A percentile compares a stretch with the other conserved stretches of the same genome.
phyloP scores from a whole-genome alignment of 2,113 vertebrate genomes.

The Maccullochella peelii region DNA sequence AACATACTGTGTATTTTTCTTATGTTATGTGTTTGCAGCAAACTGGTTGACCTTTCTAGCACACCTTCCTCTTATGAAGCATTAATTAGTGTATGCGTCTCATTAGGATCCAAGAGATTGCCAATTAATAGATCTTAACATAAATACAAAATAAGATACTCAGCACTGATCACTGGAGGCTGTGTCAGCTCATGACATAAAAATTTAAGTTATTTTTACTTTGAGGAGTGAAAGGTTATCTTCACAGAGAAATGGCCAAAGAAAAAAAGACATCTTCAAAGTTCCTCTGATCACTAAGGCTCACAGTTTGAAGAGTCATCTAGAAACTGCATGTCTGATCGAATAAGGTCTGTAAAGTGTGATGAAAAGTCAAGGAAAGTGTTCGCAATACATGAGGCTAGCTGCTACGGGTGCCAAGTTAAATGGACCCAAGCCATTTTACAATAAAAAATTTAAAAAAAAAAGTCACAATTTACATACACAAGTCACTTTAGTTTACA shows the following conservation, averaged over 20 bases:
- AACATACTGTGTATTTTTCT: background rate
- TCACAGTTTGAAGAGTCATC: constrained; percentile 1
- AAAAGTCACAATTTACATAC: background rate
- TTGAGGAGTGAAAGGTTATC: constrained; percentile 12
- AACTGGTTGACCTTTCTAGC: constrained; percentile 52
- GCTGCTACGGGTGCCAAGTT: background rate
- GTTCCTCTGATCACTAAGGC: background rate
- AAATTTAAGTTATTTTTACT: constrained; percentile 12
- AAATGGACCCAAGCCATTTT: background rate
- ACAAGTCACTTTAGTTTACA: background rate
- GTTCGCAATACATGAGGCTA: background rate
- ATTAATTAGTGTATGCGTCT: constrained; percentile 30
- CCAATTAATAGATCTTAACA: background rate
- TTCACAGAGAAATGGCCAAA: background rate
- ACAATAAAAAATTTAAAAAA: background rate
- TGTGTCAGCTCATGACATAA: background rate
- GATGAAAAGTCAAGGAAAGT: background rate
- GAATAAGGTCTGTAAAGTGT: background rate
- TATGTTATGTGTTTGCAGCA: constrained; percentile 5
- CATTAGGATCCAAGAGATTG: background rate
- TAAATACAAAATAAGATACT: constrained; percentile 10
- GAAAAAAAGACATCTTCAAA: background rate
- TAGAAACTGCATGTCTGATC: constrained; percentile 7
- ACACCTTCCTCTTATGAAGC: constrained; percentile 31
- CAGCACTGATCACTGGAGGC: background rate